phyloP scores from a whole-genome alignment of 1,140 invertebrate species.

The Steinernema khuongi region DNA sequence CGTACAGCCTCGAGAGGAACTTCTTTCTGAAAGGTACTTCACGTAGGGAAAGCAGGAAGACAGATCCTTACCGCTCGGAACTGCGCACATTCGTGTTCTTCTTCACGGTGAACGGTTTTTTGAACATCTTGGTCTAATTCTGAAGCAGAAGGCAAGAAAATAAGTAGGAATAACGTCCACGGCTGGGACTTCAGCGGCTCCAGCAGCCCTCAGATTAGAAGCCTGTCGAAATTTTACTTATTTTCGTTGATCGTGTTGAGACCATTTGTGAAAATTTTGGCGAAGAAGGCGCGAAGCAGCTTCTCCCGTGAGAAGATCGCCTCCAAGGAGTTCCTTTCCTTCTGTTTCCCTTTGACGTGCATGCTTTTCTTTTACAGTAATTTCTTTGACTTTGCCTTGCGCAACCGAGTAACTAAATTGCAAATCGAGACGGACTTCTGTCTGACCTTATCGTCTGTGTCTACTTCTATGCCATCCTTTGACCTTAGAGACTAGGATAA shows the following conservation, averaged over 20 bases:
- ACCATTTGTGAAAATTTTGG: slow-evolving; percentile 7
- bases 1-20: slow-evolving; percentile 17
- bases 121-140: slow-evolving; percentile 37
- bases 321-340: neutral
- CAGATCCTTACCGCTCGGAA: slow-evolving; percentile 37
- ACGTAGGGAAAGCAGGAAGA: neutral
- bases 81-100: slow-evolving; percentile 35
- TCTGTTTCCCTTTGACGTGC: neutral
- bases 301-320: no score
- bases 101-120: slow-evolving; percentile 40
- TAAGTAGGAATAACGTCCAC: neutral
- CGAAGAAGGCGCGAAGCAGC: neutral
- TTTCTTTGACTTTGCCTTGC: no score
- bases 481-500: no score
- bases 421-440: no score
- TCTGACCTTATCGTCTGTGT: no score
- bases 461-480: no score
- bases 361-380: no score
- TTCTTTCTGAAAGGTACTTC: slow-evolving; percentile 26
- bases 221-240: neutral
- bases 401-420: no score
- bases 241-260: neutral
- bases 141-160: neutral
- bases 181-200: no score
- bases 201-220: neutral